phyloP scores from a whole-genome alignment of 2,888 invertebrate species.

The Myopa tessellatipennis region DNA sequence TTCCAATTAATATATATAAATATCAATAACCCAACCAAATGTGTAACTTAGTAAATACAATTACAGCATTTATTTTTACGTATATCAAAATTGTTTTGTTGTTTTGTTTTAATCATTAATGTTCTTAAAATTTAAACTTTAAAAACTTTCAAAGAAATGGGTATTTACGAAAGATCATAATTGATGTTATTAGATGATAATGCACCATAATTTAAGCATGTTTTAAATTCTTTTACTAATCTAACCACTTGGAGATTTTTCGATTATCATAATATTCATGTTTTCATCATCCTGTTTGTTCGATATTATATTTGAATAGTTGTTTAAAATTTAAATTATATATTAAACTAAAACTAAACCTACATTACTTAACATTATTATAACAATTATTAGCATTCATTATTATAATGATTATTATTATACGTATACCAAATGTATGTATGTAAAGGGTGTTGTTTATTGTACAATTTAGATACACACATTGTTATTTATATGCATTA shows the following conservation, averaged over 20 bases:
- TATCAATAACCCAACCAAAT: neutral
- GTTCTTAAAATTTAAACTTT: neutral
- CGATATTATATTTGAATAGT: constrained; percentile 4
- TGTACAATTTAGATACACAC: neutral
- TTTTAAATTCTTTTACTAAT: constrained; percentile 6
- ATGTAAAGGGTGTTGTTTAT: neutral
- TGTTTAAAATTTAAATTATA: neutral
- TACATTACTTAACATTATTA: neutral
- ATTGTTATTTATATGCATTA: constrained; percentile 13
- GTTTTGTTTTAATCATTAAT: neutral
- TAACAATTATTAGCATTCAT: neutral
- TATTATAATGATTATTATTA: neutral
- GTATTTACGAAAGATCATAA: neutral
- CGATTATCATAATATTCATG: neutral
- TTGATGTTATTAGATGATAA: neutral
- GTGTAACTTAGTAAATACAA: neutral
- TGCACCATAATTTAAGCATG: neutral
- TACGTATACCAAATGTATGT: neutral
- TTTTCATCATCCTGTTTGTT: neutral
- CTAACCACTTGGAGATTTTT: neutral
- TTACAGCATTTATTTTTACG: constrained; percentile 5
- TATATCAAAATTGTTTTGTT: neutral
- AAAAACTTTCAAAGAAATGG: neutral
- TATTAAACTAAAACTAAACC: neutral
- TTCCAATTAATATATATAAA: neutral